Percentiles rank a stretch among this genome's conserved stretches.
Conservation (phyloP, 2,113 vertebrate species). For the Toxostoma redivivum region DNA sequence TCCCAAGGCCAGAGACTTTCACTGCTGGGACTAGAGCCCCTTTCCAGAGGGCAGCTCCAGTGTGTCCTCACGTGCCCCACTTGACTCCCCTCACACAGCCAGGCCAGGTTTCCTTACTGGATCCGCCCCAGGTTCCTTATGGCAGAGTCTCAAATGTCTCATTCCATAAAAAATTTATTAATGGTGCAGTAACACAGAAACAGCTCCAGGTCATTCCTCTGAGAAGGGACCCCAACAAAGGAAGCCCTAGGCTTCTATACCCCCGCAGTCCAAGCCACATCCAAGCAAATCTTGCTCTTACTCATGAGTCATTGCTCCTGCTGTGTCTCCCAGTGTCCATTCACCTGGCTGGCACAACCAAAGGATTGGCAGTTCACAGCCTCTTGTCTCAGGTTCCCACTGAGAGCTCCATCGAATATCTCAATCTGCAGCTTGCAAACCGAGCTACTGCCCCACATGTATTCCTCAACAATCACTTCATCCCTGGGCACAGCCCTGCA, state of each 20-base stretch:
- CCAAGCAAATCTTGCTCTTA: neutral
- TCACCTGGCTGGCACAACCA: neutral
- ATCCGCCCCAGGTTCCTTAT: neutral
- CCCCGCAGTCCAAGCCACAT: neutral
- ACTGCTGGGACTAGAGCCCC: neutral
- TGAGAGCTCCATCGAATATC: accelerated
- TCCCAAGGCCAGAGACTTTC: neutral
- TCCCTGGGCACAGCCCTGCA: neutral
- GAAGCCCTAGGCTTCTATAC: neutral
- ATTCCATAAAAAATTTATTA: neutral
- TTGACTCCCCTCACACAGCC: neutral
- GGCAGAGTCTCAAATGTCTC: neutral
- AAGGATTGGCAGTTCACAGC: neutral
- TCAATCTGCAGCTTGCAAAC: neutral
- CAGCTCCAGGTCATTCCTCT: neutral
- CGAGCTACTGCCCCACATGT: neutral
- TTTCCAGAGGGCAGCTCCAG: accelerated
- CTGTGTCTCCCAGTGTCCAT: no score
- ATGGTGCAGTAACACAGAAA: neutral
- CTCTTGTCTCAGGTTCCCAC: neutral
- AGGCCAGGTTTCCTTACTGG: neutral
- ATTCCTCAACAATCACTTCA: neutral
- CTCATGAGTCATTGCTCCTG: neutral
- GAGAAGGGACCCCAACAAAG: neutral
- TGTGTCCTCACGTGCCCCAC: neutral